These are phyloP conservation scores for Lucifuga dentata DNA, from an alignment of 2,113 vertebrate genomes.

Conservation along the genomic window DNA sequence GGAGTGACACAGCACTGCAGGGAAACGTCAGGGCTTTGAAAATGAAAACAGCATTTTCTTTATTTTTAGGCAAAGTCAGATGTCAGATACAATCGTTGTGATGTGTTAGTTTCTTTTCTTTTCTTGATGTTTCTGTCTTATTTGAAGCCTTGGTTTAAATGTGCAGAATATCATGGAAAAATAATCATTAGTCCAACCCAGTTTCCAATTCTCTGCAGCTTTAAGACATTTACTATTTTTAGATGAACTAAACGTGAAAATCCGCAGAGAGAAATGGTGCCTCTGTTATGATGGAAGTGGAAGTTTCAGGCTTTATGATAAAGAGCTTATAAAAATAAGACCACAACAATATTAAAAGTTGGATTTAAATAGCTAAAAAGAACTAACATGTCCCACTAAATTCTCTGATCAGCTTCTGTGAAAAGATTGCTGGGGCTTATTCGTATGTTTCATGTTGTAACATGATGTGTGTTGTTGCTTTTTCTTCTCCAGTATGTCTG, in stretches of 20 bases:
- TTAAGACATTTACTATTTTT: constrained; percentile 67
- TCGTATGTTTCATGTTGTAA: constrained; percentile 13
- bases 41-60: neutral
- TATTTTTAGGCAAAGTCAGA: neutral
- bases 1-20: constrained; percentile 45
- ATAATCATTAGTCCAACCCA: constrained; percentile 50
- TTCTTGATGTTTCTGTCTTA: neutral
- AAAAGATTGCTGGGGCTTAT: neutral
- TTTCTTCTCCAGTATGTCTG: constrained; percentile 22
- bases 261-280: constrained; percentile 49
- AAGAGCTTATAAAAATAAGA: no score
- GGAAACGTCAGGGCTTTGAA: neutral
- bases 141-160: constrained; percentile 10
- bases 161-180: constrained; percentile 1
- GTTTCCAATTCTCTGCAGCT: constrained; percentile 57
- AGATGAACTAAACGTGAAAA: constrained; percentile 59
- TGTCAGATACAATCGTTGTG: neutral
- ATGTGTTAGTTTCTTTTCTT: neutral
- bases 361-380: no score
- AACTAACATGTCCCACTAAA: neutral
- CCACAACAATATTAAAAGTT: no score
- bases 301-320: constrained; percentile 8
- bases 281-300: neutral
- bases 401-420: neutral
- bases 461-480: neutral